These are phyloP conservation scores for Ylistrum balloti DNA, from an alignment of 1,140 invertebrate species.

Conservation along the genomic window DNA sequence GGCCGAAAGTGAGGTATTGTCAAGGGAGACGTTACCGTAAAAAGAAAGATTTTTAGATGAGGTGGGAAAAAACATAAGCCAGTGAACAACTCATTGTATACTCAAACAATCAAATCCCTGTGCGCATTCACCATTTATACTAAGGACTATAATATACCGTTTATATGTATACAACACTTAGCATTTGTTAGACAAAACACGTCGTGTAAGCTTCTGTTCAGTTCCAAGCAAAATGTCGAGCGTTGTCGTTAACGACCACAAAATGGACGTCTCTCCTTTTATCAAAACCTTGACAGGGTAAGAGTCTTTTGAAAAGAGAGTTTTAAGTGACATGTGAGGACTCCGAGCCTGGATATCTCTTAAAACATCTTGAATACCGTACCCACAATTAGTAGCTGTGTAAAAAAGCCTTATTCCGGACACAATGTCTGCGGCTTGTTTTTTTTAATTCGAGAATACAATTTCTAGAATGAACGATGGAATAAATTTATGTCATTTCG, in stretches of 20 bases:
- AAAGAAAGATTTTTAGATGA: no score
- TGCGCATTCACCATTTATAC: no score
- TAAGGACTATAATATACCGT: no score
- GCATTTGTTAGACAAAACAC: neutral
- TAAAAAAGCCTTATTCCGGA: neutral
- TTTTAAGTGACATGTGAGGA: neutral
- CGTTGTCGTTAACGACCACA: neutral
- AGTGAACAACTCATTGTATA: no score
- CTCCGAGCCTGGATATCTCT: neutral
- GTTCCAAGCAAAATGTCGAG: neutral
- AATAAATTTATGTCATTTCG: neutral
- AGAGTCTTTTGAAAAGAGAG: neutral
- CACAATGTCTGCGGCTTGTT: neutral
- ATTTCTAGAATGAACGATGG: neutral
- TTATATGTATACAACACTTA: neutral
- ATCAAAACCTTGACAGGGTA: neutral
- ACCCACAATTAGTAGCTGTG: slow-evolving; percentile 13
- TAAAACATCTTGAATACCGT: neutral
- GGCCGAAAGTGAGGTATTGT: no score
- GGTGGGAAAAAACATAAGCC: no score
- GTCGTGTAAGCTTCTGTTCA: neutral
- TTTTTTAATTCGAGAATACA: neutral
- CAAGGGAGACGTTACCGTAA: no score
- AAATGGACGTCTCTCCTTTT: neutral
- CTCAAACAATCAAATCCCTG: no score